Evolutionary conservation across 2,888 invertebrate genomes (phyloP), one percentile per base, ranked within the genome.

Genomic region (Stenolophus ochropezus): DNA sequence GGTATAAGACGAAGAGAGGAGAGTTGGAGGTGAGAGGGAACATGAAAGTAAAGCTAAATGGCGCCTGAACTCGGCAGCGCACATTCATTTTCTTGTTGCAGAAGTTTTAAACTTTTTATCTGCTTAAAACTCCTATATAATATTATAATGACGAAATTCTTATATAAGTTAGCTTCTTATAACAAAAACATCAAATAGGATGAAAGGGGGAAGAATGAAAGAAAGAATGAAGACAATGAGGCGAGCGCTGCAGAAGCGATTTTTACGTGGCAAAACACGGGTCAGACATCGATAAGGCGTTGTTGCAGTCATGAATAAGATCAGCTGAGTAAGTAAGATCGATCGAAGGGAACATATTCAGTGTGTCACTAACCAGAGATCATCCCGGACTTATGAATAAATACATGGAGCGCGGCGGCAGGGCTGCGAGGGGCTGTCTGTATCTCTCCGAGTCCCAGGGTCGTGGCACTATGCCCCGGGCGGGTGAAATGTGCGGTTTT

Each of bases 401-500:
- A 81, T 81, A 81, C 81, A 81, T 65, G 6, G 79, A 27, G 61
- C 20, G n/a, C 3, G 80, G 23, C 33, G 25, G 56, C 8, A 56
- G 71, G 20, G 69, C 27, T 14, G 56, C 2, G 27, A 11, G 23
- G 53, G 25, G 53, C 20, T 53, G 56, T 23, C 51, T 47, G 5
- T 42, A 42, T 42, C 33, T 42, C 33, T 42, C 11, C 61, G 6
- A 69, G 61, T 8, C 61, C 11, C 16, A 79, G 81, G 49, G 61
- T 81, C 77, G 81, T 47, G 81, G 71, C 58, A 20, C 25, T 21
- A 23, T 16, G 58, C 73, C 49, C n/a, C 21, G 33, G 21, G 16
- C 11, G 88, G 86, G 86, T 88, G 89, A 89, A 89, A 89, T 89
- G 89, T 88, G 88, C 87, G 89, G 89, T 89, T 89, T 88, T 86